Base-by-base conservation (phyloP, 2,113 vertebrate species). In the Thunnus thynnus region DNA sequence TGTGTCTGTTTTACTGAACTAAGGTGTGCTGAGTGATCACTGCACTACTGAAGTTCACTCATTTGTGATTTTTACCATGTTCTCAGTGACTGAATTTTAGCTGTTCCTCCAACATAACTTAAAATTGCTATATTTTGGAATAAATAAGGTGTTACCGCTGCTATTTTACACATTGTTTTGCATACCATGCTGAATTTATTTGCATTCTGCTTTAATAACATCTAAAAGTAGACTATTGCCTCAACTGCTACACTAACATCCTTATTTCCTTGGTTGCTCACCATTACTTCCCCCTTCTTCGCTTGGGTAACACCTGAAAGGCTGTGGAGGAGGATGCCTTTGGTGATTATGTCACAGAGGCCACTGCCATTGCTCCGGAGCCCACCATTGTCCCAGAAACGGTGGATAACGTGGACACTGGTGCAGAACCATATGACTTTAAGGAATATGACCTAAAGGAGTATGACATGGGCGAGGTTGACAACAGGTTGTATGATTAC, bases 401-500 rank as follows among this genome's bases (percentile, higher is more conserved):
- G 2, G 85, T 46, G 81, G 91, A 91, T 61, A 69, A 47, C 75
- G 56, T 68, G 88, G 94, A 87, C 94, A 94, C 94, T 90, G 96
- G 95, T 94, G 86, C 93, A 82, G 96, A 97, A 36, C 80, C 93
- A 69, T 98, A 98, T 72, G 96, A 97, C 94, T 95, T 96, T 95
- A 98, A 97, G 95, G 96, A 98, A 78, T 96, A 97, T 95, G 96
- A 97, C 92, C 96, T 95, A 66, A 94, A 94, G 85, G 94, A 95
- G 83, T 95, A 94, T 84, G 94, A 96, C 88, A 72, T 90, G 82
- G 91, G 90, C 46, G 91, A 89, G 83, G 85, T 87, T 89, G 94
- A 94, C 90, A 92, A 93, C 86, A 96, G 94, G 90, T 96, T 97
- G 95, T 98, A 98, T 97, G 98, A 96, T 80, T 95, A 95, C 63